Evolutionary conservation across 2,113 vertebrate species (phyloP).

Genomic region (Colaptes auratus): DNA sequence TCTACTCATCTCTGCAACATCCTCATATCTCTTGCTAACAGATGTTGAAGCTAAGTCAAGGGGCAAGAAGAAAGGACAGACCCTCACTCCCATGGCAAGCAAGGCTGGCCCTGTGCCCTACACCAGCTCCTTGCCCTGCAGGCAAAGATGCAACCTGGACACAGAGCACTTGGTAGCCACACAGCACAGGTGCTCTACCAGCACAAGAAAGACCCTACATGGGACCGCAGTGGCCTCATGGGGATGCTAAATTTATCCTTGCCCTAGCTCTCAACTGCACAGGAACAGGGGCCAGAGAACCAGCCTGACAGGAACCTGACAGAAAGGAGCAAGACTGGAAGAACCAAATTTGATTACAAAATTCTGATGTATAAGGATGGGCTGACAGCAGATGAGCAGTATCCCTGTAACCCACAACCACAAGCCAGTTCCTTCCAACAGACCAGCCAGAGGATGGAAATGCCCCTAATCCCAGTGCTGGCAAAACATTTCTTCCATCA

Average conservation of each 20-base stretch:
- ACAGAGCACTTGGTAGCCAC: neutral
- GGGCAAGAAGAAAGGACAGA: neutral
- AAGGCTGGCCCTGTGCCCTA: neutral
- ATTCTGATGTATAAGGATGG: neutral
- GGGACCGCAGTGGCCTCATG: neutral
- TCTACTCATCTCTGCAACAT: neutral
- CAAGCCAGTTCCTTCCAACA: neutral
- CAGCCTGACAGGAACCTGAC: neutral
- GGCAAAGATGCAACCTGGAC: neutral
- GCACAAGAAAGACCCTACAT: neutral
- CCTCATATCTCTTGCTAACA: neutral
- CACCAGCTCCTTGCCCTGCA: fast-evolving
- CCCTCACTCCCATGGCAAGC: neutral
- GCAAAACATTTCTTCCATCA: neutral
- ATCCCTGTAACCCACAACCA: neutral
- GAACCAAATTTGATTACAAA: neutral
- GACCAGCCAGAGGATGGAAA: neutral
- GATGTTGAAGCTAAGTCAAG: neutral
- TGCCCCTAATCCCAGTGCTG: neutral
- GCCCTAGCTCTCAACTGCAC: neutral
- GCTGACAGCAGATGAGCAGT: neutral
- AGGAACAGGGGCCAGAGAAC: neutral
- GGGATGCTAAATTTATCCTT: neutral
- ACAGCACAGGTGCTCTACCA: neutral
- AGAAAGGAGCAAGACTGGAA: neutral